phyloP scores from a whole-genome alignment of 2,888 invertebrate species.

The Pteria penguin region DNA sequence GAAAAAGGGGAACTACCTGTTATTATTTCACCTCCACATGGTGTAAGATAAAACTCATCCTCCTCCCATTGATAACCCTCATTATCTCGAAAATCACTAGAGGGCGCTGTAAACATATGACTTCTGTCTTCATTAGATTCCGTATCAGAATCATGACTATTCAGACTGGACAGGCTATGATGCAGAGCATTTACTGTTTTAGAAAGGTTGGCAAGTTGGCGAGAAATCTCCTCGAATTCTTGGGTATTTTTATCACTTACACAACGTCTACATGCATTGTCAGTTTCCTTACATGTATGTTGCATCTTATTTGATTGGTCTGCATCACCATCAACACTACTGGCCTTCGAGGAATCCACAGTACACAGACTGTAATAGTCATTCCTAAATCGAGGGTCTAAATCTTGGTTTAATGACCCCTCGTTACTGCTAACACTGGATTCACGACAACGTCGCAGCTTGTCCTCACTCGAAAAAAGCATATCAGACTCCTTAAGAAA shows the following conservation, averaged over 20 bases:
- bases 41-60: constrained; percentile 72
- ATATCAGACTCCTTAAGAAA: not conserved
- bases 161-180: constrained; percentile 69
- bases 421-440: constrained; percentile 2
- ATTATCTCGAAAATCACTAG: constrained; percentile 56
- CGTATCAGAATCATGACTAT: constrained; percentile 64
- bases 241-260: constrained; percentile 45
- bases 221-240: constrained; percentile 72
- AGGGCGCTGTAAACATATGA: constrained; percentile 45
- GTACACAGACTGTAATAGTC: constrained; percentile 75
- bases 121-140: constrained; percentile 58
- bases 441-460: not conserved
- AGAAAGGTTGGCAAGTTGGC: constrained; percentile 70
- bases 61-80: constrained; percentile 75
- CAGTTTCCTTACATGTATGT: constrained; percentile 49
- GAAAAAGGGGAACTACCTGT: constrained; percentile 65
- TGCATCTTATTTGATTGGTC: not conserved
- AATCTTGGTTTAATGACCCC: constrained; percentile 46
- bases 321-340: constrained; percentile 54
- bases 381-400: constrained; percentile 69
- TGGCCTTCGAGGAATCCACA: constrained; percentile 65
- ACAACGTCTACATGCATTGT: constrained; percentile 47
- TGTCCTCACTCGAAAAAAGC: not conserved
- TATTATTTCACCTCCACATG: constrained; percentile 70
- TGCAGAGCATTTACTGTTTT: constrained; percentile 73